A percentile compares a stretch with the other conserved stretches of the same genome.
phyloP scores from a whole-genome alignment of 2,797 vertebrate species.

The Micromesistius poutassou region DNA sequence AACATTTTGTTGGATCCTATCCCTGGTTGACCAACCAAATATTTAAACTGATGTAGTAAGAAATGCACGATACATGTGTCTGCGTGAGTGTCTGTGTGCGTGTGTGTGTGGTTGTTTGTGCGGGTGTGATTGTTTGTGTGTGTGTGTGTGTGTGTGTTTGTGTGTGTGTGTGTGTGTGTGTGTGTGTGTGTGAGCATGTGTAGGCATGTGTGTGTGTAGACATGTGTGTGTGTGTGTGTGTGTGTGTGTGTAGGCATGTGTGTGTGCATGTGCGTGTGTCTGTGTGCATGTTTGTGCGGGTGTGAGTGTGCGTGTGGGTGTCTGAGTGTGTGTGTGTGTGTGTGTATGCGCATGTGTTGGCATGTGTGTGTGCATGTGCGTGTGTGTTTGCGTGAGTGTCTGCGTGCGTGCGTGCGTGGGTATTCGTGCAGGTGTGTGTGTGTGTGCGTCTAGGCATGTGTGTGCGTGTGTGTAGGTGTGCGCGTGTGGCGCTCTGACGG shows the following conservation, averaged over 20 bases:
- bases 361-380: too few species aligned
- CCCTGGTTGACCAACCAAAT: conserved; percentile 41
- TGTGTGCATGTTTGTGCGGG: too few species aligned
- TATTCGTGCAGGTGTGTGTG: neutral
- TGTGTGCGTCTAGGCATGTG: neutral
- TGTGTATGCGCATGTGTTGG: too few species aligned
- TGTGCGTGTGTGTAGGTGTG: neutral
- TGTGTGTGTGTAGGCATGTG: too few species aligned
- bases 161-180: neutral
- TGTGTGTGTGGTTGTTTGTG: neutral
- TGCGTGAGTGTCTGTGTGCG: neutral
- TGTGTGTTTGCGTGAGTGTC: neutral
- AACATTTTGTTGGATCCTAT: conserved; percentile 36
- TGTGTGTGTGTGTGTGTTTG: neutral
- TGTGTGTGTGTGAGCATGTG: neutral
- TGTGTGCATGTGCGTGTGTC: too few species aligned
- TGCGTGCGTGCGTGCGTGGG: neutral
- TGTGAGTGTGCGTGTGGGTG: too few species aligned
- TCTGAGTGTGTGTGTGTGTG: too few species aligned
- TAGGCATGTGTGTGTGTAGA: neutral
- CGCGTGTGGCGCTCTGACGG: conserved; percentile 5
- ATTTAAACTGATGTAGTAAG: conserved; percentile 38
- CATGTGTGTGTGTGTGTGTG: too few species aligned
- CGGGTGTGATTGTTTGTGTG: neutral
- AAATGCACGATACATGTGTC: conserved; percentile 17